Base-by-base conservation (phyloP, 2,888 invertebrate species). In the Himalopsyche anomala region DNA sequence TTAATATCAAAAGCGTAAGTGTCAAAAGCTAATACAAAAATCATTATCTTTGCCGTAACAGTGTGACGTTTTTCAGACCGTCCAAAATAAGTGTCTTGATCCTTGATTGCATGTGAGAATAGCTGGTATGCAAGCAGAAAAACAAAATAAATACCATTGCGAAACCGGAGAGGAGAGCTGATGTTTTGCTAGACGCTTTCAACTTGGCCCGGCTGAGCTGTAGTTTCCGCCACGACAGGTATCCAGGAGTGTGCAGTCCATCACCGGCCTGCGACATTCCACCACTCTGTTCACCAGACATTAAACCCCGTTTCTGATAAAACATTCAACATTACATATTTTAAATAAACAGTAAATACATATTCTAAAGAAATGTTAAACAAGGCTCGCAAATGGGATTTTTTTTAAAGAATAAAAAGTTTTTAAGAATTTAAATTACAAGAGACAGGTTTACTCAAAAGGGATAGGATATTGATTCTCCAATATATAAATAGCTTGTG, bases 121-220 rank as follows among this genome's bases (percentile, higher is more conserved):
- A 28, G 4, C 15, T 51, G 15, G 51, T 51, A 15, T 2, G 12
- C 51, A 15, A 15, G 15, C 15, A 51, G 51, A 4, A 12, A 51
- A 15, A 28, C 28, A 28, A 12, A 51, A 51, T 9, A 51, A 12
- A 51, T 92, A 98, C 99, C 99, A 99, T 99, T 69, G 99, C 99
- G 91, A 99, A 99, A 88, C 99, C 99, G 40, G 98, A 98, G 74
- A 99, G 94, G 9, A 99, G 93, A 0, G 99, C 99, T 0, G 99
- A 99, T 1, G 99, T 99, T 91, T 99, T 97, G 92, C 98, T 99
- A 83, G 98, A 98, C 0, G 99, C 99, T 92, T 99, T 99, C 90
- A 99, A 94, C 92, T 99, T 99, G 84, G 99, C 99, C 89, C 98
- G 95, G 91, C 98, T 98, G 85, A 99, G 94, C 91, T 99, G 99